Evolutionary conservation across 2,113 vertebrate genomes (phyloP).

Genomic region (Tylochromis polylepis): DNA sequence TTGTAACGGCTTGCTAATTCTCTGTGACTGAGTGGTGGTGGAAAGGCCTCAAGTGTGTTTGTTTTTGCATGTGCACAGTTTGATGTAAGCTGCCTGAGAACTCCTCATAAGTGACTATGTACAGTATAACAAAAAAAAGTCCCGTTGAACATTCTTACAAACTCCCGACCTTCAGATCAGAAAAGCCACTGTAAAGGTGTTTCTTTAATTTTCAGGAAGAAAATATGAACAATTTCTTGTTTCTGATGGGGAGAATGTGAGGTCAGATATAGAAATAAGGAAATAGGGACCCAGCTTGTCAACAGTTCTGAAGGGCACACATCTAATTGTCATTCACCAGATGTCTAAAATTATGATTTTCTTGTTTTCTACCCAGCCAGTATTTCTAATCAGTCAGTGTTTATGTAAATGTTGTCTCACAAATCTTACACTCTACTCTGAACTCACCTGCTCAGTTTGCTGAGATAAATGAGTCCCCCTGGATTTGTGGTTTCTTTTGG

Average conservation of each 20-base stretch:
- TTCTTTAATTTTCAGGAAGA: neutral
- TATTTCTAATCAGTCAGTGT: neutral
- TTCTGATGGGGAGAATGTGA: neutral
- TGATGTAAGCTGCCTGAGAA: neutral
- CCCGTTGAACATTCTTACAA: neutral
- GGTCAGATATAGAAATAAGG: neutral
- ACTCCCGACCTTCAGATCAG: neutral
- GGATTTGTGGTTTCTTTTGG: neutral
- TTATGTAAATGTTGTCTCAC: neutral
- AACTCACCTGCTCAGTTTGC: neutral
- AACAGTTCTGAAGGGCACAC: neutral
- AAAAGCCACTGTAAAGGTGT: neutral
- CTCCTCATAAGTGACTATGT: neutral
- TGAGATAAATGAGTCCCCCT: neutral
- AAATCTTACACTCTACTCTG: neutral
- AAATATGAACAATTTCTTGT: neutral
- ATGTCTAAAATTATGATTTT: neutral
- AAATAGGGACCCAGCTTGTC: neutral
- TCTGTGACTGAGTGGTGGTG: neutral
- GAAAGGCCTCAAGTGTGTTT: neutral
- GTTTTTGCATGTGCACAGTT: neutral
- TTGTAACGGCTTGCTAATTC: slow-evolving; percentile 35
- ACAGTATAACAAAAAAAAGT: neutral
- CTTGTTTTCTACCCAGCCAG: neutral
- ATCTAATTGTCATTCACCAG: neutral